Evolutionary conservation across 2,797 vertebrate genomes (phyloP), one percentile per base, ranked within the genome.

Genomic region (Cetoscarus ocellatus): DNA sequence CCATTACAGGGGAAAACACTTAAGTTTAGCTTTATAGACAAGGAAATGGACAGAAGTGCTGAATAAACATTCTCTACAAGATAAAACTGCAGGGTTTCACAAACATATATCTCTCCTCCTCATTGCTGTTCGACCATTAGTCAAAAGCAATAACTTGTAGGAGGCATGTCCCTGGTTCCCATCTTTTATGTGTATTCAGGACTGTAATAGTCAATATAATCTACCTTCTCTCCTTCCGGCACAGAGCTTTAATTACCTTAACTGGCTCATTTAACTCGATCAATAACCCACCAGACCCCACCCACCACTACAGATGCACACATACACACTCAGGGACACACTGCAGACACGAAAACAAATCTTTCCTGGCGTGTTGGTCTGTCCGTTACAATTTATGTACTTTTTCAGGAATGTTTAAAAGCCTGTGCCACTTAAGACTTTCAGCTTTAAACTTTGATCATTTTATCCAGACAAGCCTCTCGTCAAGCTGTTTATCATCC

Each of bases 221-320:
- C 80, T 86, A 80, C 82, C 73, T 79, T 70, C 77, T 78, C 66
- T 82, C 47, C 67, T 75, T 50, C 59, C 61, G 70, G 80, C 83
- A 79, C 57, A 43, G 67, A 73, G 75, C 85, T 86, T 91, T 93
- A 91, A 93, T 92, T 91, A 91, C 88, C 77, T 82, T 88, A 91
- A 92, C 83, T 86, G 92, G 87, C 86, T 91, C 89, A 92, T 92
- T 91, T 88, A 88, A 79, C 85, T 73, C 66, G 83, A 91, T 91
- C 89, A 82, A 91, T 91, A 80, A 50, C 66, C 53, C 66, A 45
- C 45, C 44, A 71, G 52, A 74, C 59, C 66, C 68, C 71, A 69
- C 68, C 79, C 58, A 60, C 73, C 10, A 58, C 39, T 3, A 63
- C 61, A 50, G 62, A 65, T n/a, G 55, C 68, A 64, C 17, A 56